phyloP scores from a whole-genome alignment of 2,113 vertebrate genomes.

The Phoenicopterus ruber region DNA sequence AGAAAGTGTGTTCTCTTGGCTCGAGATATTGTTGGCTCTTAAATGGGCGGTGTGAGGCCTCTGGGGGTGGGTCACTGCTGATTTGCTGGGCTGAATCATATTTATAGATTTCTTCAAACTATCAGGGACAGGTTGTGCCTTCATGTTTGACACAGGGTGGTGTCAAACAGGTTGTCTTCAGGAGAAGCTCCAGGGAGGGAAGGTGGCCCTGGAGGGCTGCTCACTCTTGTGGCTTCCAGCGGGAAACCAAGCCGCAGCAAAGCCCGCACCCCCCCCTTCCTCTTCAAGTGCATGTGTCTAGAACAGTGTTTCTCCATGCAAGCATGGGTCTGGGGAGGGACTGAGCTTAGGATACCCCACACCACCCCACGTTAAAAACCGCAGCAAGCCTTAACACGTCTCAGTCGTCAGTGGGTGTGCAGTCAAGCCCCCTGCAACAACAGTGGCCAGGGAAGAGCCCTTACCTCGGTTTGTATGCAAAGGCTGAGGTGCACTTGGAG shows the following conservation, averaged over 20 bases:
- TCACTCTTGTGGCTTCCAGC: neutral
- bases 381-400: neutral
- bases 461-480: accelerated
- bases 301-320: neutral
- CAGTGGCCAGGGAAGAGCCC: neutral
- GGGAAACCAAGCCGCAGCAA: neutral
- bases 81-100: neutral
- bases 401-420: neutral
- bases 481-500: neutral
- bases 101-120: neutral
- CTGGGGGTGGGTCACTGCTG: neutral
- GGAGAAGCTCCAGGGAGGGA: neutral
- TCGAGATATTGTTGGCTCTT: neutral
- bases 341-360: neutral
- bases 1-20: neutral
- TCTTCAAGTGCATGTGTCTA: neutral
- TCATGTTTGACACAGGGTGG: neutral
- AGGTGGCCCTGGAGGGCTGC: neutral
- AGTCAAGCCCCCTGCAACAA: neutral
- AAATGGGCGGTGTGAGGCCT: neutral
- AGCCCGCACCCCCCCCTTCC: neutral
- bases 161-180: neutral
- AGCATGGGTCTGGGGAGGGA: neutral
- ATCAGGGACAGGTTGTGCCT: neutral
- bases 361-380: neutral